Conservation (phyloP, 2,113 vertebrate species). For the Callopanchax toddi region DNA sequence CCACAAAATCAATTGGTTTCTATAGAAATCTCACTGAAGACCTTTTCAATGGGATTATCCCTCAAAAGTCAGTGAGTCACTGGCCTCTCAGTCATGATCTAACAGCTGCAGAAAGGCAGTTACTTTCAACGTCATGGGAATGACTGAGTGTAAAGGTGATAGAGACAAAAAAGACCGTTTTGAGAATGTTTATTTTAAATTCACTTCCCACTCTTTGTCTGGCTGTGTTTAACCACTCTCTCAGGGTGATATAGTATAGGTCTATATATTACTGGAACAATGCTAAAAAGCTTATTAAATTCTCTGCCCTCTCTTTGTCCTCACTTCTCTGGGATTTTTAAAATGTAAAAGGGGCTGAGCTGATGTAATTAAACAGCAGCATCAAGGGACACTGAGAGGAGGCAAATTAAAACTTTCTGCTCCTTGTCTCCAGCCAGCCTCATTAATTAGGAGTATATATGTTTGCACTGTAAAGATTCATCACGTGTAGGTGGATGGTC, state of each 20-base stretch:
- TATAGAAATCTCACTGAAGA: too few relatives aligned
- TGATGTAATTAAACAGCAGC: conserved; percentile 9
- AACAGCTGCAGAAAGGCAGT: too few relatives aligned
- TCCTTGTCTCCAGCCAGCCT: conserved; percentile 27
- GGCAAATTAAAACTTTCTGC: conserved; percentile 30
- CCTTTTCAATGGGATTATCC: too few relatives aligned
- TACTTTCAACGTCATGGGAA: too few relatives aligned
- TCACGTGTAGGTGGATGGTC: conserved; percentile 26
- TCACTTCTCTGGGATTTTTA: not conserved
- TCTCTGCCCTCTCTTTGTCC: not conserved
- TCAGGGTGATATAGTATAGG: not conserved
- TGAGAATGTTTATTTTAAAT: too few relatives aligned
- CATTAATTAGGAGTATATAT: conserved; percentile 58
- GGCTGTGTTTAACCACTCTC: not conserved
- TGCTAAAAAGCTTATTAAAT: not conserved
- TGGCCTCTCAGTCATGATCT: too few relatives aligned
- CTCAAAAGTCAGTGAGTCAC: too few relatives aligned
- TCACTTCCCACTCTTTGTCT: too few relatives aligned
- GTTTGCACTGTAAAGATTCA: conserved; percentile 37
- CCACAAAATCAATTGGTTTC: too few relatives aligned
- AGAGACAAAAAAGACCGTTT: too few relatives aligned
- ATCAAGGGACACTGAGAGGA: conserved; percentile 3
- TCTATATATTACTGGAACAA: not conserved
- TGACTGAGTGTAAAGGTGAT: too few relatives aligned
- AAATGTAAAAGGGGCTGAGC: not conserved